A percentile compares a stretch with the other conserved stretches of the same genome.
These are phyloP conservation scores for Eriosoma lanigerum DNA, from an alignment of 1,140 invertebrate genomes.

Conservation along the genomic window DNA sequence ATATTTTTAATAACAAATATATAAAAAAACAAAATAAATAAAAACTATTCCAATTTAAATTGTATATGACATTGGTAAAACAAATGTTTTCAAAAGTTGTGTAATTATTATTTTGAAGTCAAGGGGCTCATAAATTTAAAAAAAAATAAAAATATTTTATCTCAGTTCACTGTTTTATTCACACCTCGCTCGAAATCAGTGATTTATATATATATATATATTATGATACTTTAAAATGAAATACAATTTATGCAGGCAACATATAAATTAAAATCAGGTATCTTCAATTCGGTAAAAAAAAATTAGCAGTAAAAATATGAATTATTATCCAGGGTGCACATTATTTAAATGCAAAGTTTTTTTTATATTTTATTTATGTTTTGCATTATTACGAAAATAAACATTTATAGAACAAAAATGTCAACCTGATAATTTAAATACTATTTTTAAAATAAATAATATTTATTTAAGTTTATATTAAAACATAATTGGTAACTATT, in stretches of 20 bases:
- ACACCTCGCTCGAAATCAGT: background rate
- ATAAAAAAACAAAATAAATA: too few species aligned
- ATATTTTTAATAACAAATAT: too few species aligned
- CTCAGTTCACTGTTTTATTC: background rate
- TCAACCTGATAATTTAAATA: too few species aligned
- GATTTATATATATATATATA: conserved; percentile 1
- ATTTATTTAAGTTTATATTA: too few species aligned
- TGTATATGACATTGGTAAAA: background rate
- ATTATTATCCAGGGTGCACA: background rate
- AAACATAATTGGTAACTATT: too few species aligned
- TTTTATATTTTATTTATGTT: too few species aligned
- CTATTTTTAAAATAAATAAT: too few species aligned
- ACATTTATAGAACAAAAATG: too few species aligned
- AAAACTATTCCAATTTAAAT: conserved; percentile 9
- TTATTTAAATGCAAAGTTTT: too few species aligned
- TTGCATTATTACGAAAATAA: too few species aligned
- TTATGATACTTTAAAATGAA: background rate
- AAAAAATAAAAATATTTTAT: conserved; percentile 19
- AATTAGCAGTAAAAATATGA: background rate
- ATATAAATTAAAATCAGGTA: background rate
- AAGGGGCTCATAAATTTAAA: background rate
- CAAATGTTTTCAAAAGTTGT: conserved; percentile 29
- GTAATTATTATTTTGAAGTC: conserved; percentile 22
- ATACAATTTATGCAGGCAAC: conserved; percentile 1
- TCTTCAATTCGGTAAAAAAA: background rate